Conservation (phyloP, 2,113 vertebrate genomes). For the Pungitius pungitius region DNA sequence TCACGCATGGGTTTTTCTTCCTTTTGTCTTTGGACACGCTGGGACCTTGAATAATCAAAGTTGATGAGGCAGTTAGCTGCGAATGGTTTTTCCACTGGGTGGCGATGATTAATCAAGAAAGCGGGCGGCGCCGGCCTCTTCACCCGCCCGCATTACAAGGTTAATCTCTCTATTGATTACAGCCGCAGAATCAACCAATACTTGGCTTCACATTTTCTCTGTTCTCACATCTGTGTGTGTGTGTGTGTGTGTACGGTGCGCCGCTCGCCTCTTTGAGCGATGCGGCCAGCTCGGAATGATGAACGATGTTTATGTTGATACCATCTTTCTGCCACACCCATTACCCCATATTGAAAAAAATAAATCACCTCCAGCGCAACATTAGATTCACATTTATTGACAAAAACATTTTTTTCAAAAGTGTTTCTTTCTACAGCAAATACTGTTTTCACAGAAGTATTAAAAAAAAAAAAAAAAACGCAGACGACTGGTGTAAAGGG, state of each 20-base stretch:
- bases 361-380: slow-evolving; percentile 53
- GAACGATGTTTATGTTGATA: slow-evolving; percentile 57
- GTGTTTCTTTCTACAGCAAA: slow-evolving; percentile 48
- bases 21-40: slow-evolving; percentile 51
- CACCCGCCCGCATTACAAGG: slow-evolving; percentile 57
- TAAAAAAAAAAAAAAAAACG: too few relatives aligned
- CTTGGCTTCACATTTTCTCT: slow-evolving; percentile 50
- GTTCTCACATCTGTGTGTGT: slow-evolving; percentile 23
- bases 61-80: slow-evolving; percentile 69
- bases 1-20: slow-evolving; percentile 12
- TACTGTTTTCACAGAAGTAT: slow-evolving; percentile 53
- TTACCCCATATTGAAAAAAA: slow-evolving; percentile 55
- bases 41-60: slow-evolving; percentile 70
- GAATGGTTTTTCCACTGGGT: slow-evolving; percentile 45
- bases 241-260: neutral
- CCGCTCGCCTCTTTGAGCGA: slow-evolving; percentile 1
- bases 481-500: slow-evolving; percentile 47
- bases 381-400: slow-evolving; percentile 75
- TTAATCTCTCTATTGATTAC: slow-evolving; percentile 75
- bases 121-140: slow-evolving; percentile 52
- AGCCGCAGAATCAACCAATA: slow-evolving; percentile 46
- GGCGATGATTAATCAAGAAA: slow-evolving; percentile 69
- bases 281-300: slow-evolving; percentile 29
- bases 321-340: slow-evolving; percentile 39
- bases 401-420: slow-evolving; percentile 54